phyloP scores from a whole-genome alignment of 2,888 invertebrate genomes.

The Cataglyphis livida region DNA sequence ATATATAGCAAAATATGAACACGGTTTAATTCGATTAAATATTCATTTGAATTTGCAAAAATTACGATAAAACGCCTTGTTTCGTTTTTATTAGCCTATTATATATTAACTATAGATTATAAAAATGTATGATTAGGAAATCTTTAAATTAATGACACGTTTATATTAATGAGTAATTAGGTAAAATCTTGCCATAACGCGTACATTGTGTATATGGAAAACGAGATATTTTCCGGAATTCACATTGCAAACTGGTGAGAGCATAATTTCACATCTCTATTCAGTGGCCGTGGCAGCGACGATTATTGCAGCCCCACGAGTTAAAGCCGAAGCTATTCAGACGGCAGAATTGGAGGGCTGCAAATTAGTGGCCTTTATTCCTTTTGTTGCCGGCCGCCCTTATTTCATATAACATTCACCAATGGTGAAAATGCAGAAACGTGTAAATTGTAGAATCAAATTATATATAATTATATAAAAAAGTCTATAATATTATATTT shows the following conservation, averaged over 20 bases:
- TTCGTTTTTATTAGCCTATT: background rate
- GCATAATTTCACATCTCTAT: conserved; percentile 39
- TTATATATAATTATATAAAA: conserved; percentile 17
- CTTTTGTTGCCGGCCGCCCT: conserved; percentile 69
- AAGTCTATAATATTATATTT: background rate
- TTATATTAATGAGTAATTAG: background rate
- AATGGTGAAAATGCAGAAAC: conserved; percentile 9
- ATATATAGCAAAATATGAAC: background rate
- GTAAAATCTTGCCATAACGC: background rate
- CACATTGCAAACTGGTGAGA: background rate
- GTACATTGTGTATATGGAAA: background rate
- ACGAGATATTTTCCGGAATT: conserved; percentile 30
- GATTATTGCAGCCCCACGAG: conserved; percentile 49
- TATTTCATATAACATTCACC: conserved; percentile 47
- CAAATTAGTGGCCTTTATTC: conserved; percentile 72
- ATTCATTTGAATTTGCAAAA: background rate
- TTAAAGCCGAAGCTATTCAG: conserved; percentile 61
- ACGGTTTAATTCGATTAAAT: background rate
- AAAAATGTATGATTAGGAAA: background rate
- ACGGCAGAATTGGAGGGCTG: conserved; percentile 62
- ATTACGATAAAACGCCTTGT: background rate
- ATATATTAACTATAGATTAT: background rate
- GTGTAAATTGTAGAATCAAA: background rate
- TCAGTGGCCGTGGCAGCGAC: conserved; percentile 31
- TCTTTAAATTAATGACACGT: background rate